A percentile compares a stretch with the other conserved stretches of the same genome.
Conservation (phyloP, 2,113 vertebrate genomes). For the Paramormyrops kingsleyae region DNA sequence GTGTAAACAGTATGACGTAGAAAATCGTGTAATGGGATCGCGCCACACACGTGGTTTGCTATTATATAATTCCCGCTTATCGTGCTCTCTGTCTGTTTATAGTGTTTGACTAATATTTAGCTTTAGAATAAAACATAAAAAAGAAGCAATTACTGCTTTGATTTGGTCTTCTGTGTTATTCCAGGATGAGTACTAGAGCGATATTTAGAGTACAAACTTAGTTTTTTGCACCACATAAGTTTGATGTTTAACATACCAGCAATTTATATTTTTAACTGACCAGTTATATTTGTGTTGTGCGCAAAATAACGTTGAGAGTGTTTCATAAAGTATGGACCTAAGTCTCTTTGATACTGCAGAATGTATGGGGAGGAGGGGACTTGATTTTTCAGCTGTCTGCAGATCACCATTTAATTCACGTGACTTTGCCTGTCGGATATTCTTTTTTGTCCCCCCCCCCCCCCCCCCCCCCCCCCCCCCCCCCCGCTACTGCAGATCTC, state of each 20-base stretch:
- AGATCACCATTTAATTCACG: slow-evolving; percentile 45
- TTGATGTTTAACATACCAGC: not conserved
- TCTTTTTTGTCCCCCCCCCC: slow-evolving; percentile 36
- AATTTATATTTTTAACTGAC: not conserved
- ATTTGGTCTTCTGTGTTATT: not conserved
- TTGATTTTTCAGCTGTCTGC: slow-evolving; percentile 46
- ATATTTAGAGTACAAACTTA: not conserved
- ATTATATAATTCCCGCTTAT: not conserved
- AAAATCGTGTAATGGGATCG: not conserved
- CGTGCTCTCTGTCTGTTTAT: not conserved
- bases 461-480: slow-evolving; percentile 37
- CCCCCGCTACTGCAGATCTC: slow-evolving; percentile 83
- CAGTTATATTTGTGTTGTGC: not conserved
- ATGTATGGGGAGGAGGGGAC: slow-evolving; percentile 33
- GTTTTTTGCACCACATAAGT: not conserved
- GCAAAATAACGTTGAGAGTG: not conserved
- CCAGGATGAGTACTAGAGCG: not conserved
- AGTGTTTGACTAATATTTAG: not conserved
- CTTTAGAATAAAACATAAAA: not conserved
- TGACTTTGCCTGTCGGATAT: slow-evolving; percentile 51
- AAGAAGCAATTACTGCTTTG: not conserved
- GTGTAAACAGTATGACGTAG: slow-evolving; percentile 8
- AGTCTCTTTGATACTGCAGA: slow-evolving; percentile 19
- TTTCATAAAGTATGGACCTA: slow-evolving; percentile 13
- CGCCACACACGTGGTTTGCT: not conserved